Evolutionary conservation across 2,113 vertebrate species (phyloP), one percentile per base, ranked within the genome.

Genomic region (Pseudolaguvia tuberculata): DNA sequence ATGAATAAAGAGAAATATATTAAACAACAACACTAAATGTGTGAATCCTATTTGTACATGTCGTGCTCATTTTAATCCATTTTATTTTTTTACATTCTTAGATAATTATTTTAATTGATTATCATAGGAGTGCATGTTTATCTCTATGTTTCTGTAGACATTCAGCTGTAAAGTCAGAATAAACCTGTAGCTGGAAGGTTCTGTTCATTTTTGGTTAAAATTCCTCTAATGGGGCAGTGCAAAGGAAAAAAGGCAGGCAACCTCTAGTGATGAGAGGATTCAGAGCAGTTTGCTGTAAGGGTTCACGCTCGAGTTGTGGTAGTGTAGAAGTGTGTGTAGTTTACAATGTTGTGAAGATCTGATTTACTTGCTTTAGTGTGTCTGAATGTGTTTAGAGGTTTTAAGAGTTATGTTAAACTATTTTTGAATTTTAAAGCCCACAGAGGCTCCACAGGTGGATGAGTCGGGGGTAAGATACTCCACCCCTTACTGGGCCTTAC

Each of bases 371-470:
- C 45, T 18, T 50, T 12, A 51, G 58, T 76, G 78, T 84, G 82
- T 85, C 65, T 75, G 82, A 86, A 77, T 65, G 65, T 84, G 71
- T 78, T 72, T 61, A 76, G 59, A 39, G 77, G 51, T 77, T 80
- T n/a, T 80, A n/a, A 62, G 73, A 83, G 79, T 62, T 83, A 27
- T 58, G 57, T 62, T 35, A n/a, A 31, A 89, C 86, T 91, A 82
- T 92, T 91, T 92, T 42, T 42, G 4, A 88, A 94, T 91, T 91
- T 95, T 95, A 93, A 98, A 97, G 94, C 95, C 96, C 93, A 97
- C 96, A 91, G 96, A 97, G 92, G 94, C 92, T 92, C 94, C 95
- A 91, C 92, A 94, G 93, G 93, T 96, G 89, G 95, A 95, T 93
- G 93, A 96, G 87, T 84, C 91, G 89, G 95, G 95, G 97, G 97